Base-by-base conservation (phyloP, 1,140 invertebrate genomes). In the Solen grandis region DNA sequence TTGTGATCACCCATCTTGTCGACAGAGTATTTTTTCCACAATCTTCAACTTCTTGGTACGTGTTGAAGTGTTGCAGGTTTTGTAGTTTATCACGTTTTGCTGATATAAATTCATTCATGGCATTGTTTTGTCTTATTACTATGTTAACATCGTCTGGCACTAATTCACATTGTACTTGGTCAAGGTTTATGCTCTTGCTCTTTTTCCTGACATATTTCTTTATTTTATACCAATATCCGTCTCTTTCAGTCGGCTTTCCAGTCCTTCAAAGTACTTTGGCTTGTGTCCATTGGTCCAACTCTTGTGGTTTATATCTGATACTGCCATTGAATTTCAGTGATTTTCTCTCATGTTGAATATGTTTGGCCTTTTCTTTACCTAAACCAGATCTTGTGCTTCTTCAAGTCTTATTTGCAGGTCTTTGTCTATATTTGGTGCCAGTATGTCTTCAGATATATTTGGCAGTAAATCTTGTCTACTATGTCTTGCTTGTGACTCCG, bases 141-240 rank as follows among this genome's bases (percentile, higher is more conserved):
- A 73, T 19, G n/a, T n/a, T n/a, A n/a, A n/a, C n/a, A 69, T 69
- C 36, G 27, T 73, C 35, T 38, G 25, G 57, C 70, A 77, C 5
- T 35, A 27, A n/a, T n/a, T n/a, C n/a, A n/a, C n/a, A n/a, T n/a
- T n/a, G n/a, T 10, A 46, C 19, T 46, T 46, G 41, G 35, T 69
- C 63, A 29, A 78, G 22, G 69, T 68, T 78, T 25, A 78, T 60
- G 38, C 75, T 78, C 52, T 69, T 78, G 41, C 41, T 68, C 63
- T 66, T 38, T 68, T 69, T 60, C 59, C 63, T 62, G 14, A 5
- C 31, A 33, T 31, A 27, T 29, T 62, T 31, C 29, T 62, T 33
- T 33, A 75, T 62, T 25, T 69, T 78, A 50, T 68, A 66, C 75
- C 63, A 78, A 36, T 68, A 33, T 78, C 38, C 69, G 63, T 78